Evolutionary conservation across 92 coral and sea anemone genomes (phyloP).

Genomic region (Metridium senile): DNA sequence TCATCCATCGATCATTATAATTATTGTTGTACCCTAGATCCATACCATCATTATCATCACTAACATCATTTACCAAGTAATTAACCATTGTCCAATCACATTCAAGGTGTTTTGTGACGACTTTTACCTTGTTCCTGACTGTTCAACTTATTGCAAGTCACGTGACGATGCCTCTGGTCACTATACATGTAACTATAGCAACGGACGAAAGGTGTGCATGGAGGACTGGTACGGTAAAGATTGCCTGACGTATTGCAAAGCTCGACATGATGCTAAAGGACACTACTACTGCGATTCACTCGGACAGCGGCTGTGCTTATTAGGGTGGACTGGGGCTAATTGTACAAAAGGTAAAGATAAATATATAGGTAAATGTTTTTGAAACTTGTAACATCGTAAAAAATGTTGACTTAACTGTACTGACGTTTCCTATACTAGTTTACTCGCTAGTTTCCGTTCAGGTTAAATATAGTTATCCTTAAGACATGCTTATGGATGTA

Average conservation of each 20-base stretch:
- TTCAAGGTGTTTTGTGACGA: conserved; percentile 53
- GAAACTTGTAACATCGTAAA: background rate
- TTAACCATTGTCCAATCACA: background rate
- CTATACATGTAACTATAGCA: conserved; percentile 66
- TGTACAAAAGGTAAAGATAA: conserved; percentile 21
- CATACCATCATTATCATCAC: background rate
- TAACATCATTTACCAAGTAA: background rate
- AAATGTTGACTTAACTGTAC: background rate
- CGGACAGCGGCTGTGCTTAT: conserved; percentile 68
- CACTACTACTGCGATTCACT: conserved; percentile 59
- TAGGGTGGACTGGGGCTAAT: conserved; percentile 63
- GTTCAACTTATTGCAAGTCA: conserved; percentile 65
- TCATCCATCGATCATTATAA: too few species aligned
- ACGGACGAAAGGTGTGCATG: conserved; percentile 58
- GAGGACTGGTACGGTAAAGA: conserved; percentile 64
- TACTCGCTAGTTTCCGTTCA: too few species aligned
- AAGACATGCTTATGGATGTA: background rate
- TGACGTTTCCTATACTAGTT: too few species aligned
- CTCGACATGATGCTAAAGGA: conserved; percentile 54
- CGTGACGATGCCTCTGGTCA: conserved; percentile 76
- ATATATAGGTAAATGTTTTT: background rate
- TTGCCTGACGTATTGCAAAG: conserved; percentile 54
- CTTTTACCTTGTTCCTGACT: conserved; percentile 66
- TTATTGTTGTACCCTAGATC: background rate
- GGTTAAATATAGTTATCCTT: background rate